Evolutionary conservation across 2,888 invertebrate genomes (phyloP), one percentile per base, ranked within the genome.

Genomic region (Polylopha cassiicola): DNA sequence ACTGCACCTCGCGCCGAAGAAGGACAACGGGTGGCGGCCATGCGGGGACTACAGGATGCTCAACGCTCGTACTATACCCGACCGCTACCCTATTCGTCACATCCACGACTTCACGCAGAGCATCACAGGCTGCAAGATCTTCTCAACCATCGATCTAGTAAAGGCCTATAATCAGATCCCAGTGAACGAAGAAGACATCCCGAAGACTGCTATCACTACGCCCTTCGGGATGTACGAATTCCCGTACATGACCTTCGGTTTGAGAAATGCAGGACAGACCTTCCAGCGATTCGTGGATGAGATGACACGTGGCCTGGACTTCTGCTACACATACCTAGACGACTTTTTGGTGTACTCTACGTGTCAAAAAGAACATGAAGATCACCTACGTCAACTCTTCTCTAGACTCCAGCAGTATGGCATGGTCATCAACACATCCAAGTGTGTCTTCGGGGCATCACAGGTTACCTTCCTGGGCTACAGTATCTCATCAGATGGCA

Each of bases 391-490:
- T 2, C 20, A 15, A 2, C 28, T 60, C 1, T 58, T 64, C 37
- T 27, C 51, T 30, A 47, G 55, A 8, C 44, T 65, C 4, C 15
- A 44, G 7, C 41, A 58, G n/a, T 55, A 55, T 31, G 57, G 56
- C 0, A 29, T 70, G 1, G 47, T 50, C 6, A 41, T 63, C n/a
- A 65, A 63, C 28, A 17, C 48, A 1, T 22, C 48, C 1, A 65
- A 63, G 34, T 60, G 60, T 32, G 43, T 43, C 3, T 54, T 63
- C 29, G 54, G 47, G 24, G 43, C 26, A 3, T 2, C 9, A 1
- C 43, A 53, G 31, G 44, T 63, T 2, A 38, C 37, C 2, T 64
- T 58, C 31, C 42, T 61, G 4, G 61, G 61, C 2, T 51, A 55
- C 26, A 22, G 24, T 3, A 37, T 63, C 10, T 29, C 42, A 3